phyloP scores from a whole-genome alignment of 2,113 vertebrate species.

The Prinia subflava region DNA sequence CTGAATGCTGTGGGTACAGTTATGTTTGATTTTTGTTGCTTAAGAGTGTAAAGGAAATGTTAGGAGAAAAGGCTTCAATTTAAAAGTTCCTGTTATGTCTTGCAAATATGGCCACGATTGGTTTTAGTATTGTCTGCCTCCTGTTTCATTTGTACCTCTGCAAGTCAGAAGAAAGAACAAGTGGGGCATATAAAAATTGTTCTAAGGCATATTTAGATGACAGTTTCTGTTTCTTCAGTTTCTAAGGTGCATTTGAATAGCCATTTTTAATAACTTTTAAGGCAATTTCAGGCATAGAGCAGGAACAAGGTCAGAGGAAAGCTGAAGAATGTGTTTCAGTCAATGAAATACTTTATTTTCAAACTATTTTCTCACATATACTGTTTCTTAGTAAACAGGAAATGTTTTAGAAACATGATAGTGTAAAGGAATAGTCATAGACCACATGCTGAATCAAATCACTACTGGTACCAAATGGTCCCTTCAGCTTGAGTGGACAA shows the following conservation, averaged over 20 bases:
- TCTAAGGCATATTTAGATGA: background rate
- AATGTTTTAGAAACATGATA: background rate
- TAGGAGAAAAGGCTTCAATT: background rate
- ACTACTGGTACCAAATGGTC: background rate
- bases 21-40: background rate
- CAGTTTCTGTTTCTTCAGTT: background rate
- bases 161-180: background rate
- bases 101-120: background rate
- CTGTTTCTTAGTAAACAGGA: background rate
- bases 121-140: background rate
- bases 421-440: background rate
- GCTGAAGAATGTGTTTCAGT: background rate
- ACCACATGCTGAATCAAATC: background rate
- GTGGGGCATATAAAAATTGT: background rate
- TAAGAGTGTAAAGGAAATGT: background rate
- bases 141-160: background rate
- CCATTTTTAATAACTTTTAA: background rate
- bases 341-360: background rate
- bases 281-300: background rate
- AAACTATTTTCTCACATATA: background rate
- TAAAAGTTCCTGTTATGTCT: background rate
- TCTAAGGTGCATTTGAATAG: background rate
- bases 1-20: background rate
- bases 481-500: background rate
- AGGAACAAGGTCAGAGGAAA: background rate